Evolutionary conservation across 53 echinoderm and acorn worm species (phyloP), one percentile per base, ranked within the genome.

Genomic region (Patiria pectinifera): DNA sequence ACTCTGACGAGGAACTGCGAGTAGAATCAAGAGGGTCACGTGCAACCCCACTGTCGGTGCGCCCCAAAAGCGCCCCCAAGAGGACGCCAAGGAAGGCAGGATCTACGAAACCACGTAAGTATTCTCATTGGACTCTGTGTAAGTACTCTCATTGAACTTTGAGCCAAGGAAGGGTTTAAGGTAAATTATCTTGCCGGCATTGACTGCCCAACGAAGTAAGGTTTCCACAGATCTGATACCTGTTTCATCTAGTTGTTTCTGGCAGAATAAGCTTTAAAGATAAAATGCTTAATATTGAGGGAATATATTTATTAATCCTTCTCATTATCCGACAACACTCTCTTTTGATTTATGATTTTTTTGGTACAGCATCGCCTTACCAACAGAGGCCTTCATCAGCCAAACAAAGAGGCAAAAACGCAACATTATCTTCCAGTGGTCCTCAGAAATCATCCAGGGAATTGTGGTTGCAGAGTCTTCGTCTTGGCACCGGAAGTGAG

Each of bases 1-100:
- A 93, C 61, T 94, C 96, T 82, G 97, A 97, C 71, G 96, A 97
- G 88, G 97, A 96, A 85, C 92, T 97, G 14, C 90, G 93, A 62
- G 63, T 70, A 59, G 87, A 84, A n/a, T 91, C 87, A 69, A 94
- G 86, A 46, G 90, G 22, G 48, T 94, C 94, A 24, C 87, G 93
- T 82, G 94, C 85, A 71, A 93, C 94, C 78, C 92, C 95, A 16
- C 88, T 93, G 92, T 84, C 92, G 87, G 88, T 88, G 82, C 84
- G 91, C 93, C 80, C 91, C 74, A 87, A 87, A 83, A 94, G 92
- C 71, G 92, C 93, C 46, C 80, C 91, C 13, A 86, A 91, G 82
- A 91, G 75, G 18, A 95, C 91, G 25, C 91, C 93, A 3, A 78
- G 86, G 58, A 93, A 91, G 83, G 91, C 91, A 60, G 93, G 93